Conservation (phyloP, 2,113 vertebrate genomes). For the Tachysurus vachellii region DNA sequence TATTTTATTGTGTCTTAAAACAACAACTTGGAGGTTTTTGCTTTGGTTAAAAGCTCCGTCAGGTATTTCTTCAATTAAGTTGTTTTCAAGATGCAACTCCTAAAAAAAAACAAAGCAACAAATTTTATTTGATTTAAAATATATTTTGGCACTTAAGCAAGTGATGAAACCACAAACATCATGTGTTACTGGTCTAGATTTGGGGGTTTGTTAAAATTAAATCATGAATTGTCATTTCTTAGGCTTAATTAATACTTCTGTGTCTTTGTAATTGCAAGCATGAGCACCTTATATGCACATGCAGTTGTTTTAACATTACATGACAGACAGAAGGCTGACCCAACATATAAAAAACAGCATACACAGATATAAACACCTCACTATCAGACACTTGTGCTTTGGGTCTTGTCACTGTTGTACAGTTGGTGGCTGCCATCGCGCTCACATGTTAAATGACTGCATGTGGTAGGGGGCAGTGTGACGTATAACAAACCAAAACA, state of each 20-base stretch:
- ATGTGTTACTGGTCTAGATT: not conserved
- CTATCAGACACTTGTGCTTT: not conserved
- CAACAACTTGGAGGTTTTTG: conserved; percentile 82
- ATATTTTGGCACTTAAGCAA: not conserved
- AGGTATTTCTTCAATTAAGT: conserved; percentile 94
- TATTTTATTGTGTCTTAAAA: conserved; percentile 87
- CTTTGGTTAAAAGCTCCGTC: conserved; percentile 88
- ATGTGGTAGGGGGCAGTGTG: conserved; percentile 13
- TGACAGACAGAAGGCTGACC: not conserved
- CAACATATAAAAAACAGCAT: not conserved
- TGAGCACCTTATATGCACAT: not conserved
- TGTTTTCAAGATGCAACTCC: conserved; percentile 94
- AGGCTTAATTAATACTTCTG: not conserved
- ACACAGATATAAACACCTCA: not conserved
- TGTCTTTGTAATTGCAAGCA: not conserved
- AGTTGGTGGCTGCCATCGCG: not conserved
- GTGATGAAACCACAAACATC: not conserved
- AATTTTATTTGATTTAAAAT: not conserved
- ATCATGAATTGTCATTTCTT: conserved; percentile 15
- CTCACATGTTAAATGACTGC: not conserved
- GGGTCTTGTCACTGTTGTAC: not conserved
- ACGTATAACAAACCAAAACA: not conserved
- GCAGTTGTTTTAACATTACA: not conserved
- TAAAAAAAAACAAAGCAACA: conserved; percentile 60
- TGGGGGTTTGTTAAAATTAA: conserved; percentile 19